Base-by-base conservation (phyloP, 2,113 vertebrate genomes). In the Trematomus loennbergii region DNA sequence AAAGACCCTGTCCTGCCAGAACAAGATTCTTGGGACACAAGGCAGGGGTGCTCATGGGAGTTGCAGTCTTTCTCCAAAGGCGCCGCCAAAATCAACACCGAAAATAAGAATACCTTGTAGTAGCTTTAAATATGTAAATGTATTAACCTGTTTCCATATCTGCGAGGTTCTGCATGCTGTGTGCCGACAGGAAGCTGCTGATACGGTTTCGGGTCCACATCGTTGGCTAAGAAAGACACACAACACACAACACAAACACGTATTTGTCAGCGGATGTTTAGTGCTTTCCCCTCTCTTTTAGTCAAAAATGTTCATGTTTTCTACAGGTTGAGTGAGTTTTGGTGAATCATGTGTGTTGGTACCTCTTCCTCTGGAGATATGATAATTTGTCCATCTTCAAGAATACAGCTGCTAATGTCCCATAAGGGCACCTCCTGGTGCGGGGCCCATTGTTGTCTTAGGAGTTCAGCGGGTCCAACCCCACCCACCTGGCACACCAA, bases 301-400 rank as follows among this genome's bases (percentile, higher is more conserved):
- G 12, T 48, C 46, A 7, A 1, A 4, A 36, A 57, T 33, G 25
- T 48, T 50, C 54, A 33, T 4, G 4, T 46, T 36, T 13, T 25
- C 18, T 62, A 9, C 43, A 36, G 15, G 11, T 49, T 4, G 22
- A n/a, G 59, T 61, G 10, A 29, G 22, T 63, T 43, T 69, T 49
- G 2, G 11, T 61, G 20, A 59, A 60, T 13, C 11, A 40, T 17
- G 36, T 40, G 57, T 66, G 49, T n/a, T 29, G 11, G 29, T 88
- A 98, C 97, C 96, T 98, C 96, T 20, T 97, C 96, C 0, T 97
- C 96, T 55, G 91, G 91, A 11, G 94, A 91, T 29, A 97, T 92
- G 2, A 97, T 79, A 67, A 98, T 93, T 79, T 94, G 96, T 8
- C 97, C 96, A 0, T 98, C 96, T 3, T 96, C 91, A 40, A 98